Percentiles rank a stretch among this genome's conserved stretches.
These are phyloP conservation scores for Ctenodactylus gundi DNA, from an alignment of 2,113 vertebrate genomes.

Conservation along the genomic window DNA sequence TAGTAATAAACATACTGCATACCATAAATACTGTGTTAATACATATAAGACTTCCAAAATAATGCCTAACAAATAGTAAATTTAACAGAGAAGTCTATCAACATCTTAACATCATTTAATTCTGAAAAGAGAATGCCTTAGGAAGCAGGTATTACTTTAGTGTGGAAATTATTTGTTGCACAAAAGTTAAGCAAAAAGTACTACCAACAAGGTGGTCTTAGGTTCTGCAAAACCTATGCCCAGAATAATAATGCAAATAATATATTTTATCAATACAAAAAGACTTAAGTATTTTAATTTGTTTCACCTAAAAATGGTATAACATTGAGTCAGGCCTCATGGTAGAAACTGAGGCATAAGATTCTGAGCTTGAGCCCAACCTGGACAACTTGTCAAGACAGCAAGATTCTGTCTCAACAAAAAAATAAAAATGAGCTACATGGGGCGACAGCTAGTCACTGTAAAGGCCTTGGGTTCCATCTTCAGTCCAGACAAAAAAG, in stretches of 20 bases:
- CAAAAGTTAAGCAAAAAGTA: not conserved
- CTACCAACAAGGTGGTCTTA: not conserved
- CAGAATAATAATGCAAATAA: not conserved
- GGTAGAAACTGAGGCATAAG: too few species aligned
- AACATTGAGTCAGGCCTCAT: too few species aligned
- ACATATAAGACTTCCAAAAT: not conserved
- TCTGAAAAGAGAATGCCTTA: not conserved
- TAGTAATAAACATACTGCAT: not conserved
- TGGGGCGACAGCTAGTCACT: too few species aligned
- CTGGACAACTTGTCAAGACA: too few species aligned
- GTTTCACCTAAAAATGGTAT: too few species aligned
- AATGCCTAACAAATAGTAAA: not conserved
- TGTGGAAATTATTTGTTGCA: not conserved
- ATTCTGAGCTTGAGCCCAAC: too few species aligned
- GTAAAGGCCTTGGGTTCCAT: too few species aligned
- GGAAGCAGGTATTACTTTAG: not conserved
- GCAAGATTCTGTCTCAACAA: too few species aligned
- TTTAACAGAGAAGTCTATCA: not conserved
- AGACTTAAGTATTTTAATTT: not conserved
- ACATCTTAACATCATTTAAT: not conserved
- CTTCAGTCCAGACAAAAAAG: too few species aligned
- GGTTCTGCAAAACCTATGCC: not conserved
- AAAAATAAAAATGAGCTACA: too few species aligned
- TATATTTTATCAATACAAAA: not conserved
- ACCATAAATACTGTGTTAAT: not conserved